phyloP scores from a whole-genome alignment of 2,888 invertebrate genomes.

The Octonoba sinensis region DNA sequence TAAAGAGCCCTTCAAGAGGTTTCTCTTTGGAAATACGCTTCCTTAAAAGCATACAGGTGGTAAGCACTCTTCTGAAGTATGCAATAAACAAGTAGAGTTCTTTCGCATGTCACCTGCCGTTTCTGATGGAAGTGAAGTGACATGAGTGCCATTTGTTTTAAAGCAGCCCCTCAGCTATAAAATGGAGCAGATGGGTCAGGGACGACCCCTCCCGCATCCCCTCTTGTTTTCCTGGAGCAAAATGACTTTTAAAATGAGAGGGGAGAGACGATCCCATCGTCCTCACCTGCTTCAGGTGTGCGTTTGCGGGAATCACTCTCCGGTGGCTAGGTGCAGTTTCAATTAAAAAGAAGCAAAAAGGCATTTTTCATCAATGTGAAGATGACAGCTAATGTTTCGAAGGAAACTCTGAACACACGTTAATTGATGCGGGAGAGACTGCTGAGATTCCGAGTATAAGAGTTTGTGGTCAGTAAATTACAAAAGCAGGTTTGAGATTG shows the following conservation, averaged over 20 bases:
- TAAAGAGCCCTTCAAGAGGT: no score
- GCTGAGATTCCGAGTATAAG: no score
- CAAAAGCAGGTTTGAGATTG: no score
- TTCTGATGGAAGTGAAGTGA: conserved; percentile 31
- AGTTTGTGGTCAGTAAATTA: no score
- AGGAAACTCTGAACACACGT: no score
- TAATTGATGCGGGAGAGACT: no score
- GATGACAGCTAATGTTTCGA: no score
- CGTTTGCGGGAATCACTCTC: background rate
- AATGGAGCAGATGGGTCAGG: conserved; percentile 21
- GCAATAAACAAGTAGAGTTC: conserved; percentile 33
- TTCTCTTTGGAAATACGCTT: no score
- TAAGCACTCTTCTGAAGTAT: background rate
- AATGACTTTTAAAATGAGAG: conserved; percentile 3
- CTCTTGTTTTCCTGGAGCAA: conserved; percentile 5
- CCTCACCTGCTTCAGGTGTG: conserved; percentile 25
- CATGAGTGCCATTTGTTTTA: conserved; percentile 22
- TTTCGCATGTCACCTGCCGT: conserved; percentile 56
- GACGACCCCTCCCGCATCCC: background rate
- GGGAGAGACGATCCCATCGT: conserved; percentile 14
- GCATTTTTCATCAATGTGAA: no score
- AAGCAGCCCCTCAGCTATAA: conserved; percentile 28
- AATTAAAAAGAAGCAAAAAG: no score
- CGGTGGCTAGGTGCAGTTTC: conserved; percentile 1
- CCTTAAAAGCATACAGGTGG: conserved; percentile 24